A percentile compares a stretch with the other conserved stretches of the same genome.
Evolutionary conservation across 1,140 invertebrate species (phyloP).

Genomic region (Calosoma granatense): DNA sequence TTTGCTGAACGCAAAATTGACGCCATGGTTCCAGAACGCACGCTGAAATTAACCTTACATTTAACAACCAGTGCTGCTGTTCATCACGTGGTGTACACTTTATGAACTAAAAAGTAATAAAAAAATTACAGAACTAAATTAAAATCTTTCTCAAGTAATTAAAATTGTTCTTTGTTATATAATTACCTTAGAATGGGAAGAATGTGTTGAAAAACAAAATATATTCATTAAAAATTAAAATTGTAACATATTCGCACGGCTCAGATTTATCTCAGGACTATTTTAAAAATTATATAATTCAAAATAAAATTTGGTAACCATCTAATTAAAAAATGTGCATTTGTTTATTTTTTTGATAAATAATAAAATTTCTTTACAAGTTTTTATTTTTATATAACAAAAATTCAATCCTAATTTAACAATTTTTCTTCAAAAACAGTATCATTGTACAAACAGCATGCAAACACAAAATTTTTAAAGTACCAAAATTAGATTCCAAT

Average conservation of each 20-base stretch:
- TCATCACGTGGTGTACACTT: neutral
- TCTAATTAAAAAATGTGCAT: neutral
- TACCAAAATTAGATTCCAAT: too few relatives aligned
- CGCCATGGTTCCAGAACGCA: slow-evolving; percentile 37
- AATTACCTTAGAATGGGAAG: too few relatives aligned
- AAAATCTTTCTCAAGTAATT: too few relatives aligned
- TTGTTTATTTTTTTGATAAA: neutral
- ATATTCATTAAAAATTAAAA: too few relatives aligned
- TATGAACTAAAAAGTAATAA: neutral
- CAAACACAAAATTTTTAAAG: neutral
- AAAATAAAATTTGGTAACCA: neutral
- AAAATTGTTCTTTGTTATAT: too few relatives aligned
- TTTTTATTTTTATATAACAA: neutral
- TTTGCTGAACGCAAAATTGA: slow-evolving; percentile 55
- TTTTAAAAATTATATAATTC: too few relatives aligned
- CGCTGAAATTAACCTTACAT: slow-evolving; percentile 1
- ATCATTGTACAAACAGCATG: neutral
- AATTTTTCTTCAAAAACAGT: neutral
- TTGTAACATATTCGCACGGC: too few relatives aligned
- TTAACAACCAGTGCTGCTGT: neutral
- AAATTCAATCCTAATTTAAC: neutral
- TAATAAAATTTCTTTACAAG: neutral
- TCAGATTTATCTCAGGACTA: too few relatives aligned
- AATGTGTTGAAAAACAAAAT: too few relatives aligned
- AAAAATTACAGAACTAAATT: too few relatives aligned